Base-by-base conservation (phyloP, 2,888 invertebrate species). In the Chrysolina haemoptera region DNA sequence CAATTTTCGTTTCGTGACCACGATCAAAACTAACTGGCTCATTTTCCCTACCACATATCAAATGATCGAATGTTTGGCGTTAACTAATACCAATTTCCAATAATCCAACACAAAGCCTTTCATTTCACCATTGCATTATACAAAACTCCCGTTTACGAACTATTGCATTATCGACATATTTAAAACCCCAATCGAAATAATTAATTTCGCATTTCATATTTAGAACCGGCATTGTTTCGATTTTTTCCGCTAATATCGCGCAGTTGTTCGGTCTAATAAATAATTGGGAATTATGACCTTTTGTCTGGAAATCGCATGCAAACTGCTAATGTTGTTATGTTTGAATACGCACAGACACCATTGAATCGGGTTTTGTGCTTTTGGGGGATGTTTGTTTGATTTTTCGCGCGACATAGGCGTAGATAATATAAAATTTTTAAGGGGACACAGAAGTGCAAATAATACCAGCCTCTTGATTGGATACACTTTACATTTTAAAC, bases 211-310 rank as follows among this genome's bases (percentile, higher is more conserved):
- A 16, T 63, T 63, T 41, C 40, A 12, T 63, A 63, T 41, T 18
- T 35, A 2, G 22, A 41, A 63, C 20, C 16, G 63, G 14, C 41
- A 63, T 63, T 63, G 40, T 63, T 63, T 63, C 63, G 11, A 62
- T n/a, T 62, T 75, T 75, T 70, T 65, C 9, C 3, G 27, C 55
- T 59, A 55, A 67, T 66, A 71, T 74, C 66, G 59, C 62, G 62
- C 66, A 62, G 69, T 55, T 53, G 68, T 72, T 73, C 22, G 67
- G 48, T 63, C 71, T 43, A 64, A 71, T 76, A 69, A 76, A 76
- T 76, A 74, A 73, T 71, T 76, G 46, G 53, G 71, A 76, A 69
- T 73, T 74, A 76, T 53, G 62, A 70, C 66, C 71, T 74, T 76
- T 76, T 73, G 73, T 71, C 48, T 46, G 59, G 69, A 69, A 74